Percentiles rank a stretch among this genome's conserved stretches.
Evolutionary conservation across 2,888 invertebrate genomes (phyloP).

Genomic region (Andrena dorsata): DNA sequence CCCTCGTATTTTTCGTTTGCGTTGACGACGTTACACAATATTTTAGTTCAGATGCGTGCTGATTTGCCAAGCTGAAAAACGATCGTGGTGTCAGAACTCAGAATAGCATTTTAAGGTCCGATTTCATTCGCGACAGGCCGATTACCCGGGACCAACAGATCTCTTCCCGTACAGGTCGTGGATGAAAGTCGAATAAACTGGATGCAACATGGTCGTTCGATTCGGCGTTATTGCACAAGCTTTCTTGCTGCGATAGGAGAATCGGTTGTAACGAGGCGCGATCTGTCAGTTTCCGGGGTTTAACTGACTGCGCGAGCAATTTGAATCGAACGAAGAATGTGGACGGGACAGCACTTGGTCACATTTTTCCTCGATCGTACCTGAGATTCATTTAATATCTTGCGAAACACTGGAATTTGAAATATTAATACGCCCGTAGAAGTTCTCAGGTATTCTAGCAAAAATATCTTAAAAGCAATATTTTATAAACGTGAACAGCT

Average conservation of each 20-base stretch:
- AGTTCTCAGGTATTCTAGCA: not conserved
- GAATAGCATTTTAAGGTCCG: slow-evolving; percentile 33
- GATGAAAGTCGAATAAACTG: slow-evolving; percentile 31
- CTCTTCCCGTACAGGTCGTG: slow-evolving; percentile 28
- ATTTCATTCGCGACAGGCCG: slow-evolving; percentile 2
- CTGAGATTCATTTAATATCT: not conserved
- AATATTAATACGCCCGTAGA: not conserved
- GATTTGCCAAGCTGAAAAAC: slow-evolving; percentile 5
- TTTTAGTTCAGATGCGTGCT: not conserved
- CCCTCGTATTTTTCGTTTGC: not conserved
- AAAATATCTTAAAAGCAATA: not conserved
- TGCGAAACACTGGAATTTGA: not conserved
- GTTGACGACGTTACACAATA: not conserved
- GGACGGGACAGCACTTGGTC: slow-evolving; percentile 7
- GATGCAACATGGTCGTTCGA: slow-evolving; percentile 1
- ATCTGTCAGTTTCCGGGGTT: slow-evolving; percentile 58
- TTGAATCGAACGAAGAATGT: slow-evolving; percentile 48
- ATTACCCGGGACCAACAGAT: not conserved
- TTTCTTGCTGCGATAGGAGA: slow-evolving; percentile 30
- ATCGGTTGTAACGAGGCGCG: slow-evolving; percentile 39
- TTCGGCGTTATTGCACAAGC: slow-evolving; percentile 28
- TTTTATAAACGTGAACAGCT: not conserved
- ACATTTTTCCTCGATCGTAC: slow-evolving; percentile 17
- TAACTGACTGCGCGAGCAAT: slow-evolving; percentile 55
- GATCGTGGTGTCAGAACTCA: slow-evolving; percentile 21